Conservation (phyloP, 2,113 vertebrate genomes). For the Anoura caudifer region DNA sequence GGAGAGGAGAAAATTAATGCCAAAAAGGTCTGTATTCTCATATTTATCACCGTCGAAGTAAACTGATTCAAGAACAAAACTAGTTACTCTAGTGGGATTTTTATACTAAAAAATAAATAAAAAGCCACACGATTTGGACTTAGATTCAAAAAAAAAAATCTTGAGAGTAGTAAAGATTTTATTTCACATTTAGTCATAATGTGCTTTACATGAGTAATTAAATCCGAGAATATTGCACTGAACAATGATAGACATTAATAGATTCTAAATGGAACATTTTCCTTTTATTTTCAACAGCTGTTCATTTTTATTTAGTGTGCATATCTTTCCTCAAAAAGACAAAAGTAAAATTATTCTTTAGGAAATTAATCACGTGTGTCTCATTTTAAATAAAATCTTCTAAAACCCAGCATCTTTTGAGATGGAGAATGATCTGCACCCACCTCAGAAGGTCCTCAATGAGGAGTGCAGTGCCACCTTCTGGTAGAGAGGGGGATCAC, state of each 20-base stretch:
- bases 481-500: slow-evolving; percentile 68
- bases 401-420: slow-evolving; percentile 15
- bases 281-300: slow-evolving; percentile 56
- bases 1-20: neutral
- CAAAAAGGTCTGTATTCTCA: slow-evolving; percentile 33
- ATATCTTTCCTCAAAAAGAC: slow-evolving; percentile 53
- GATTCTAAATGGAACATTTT: slow-evolving; percentile 69
- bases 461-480: slow-evolving; percentile 80
- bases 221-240: slow-evolving; percentile 48
- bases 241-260: slow-evolving; percentile 58
- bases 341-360: slow-evolving; percentile 68
- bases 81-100: slow-evolving; percentile 42
- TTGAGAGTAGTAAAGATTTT: slow-evolving; percentile 41
- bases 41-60: neutral
- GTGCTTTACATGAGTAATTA: slow-evolving; percentile 66
- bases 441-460: neutral
- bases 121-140: neutral
- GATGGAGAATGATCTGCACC: neutral
- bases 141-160: slow-evolving; percentile 61
- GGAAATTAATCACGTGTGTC: slow-evolving; percentile 61
- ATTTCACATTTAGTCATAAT: slow-evolving; percentile 38
- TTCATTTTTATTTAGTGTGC: slow-evolving; percentile 49
- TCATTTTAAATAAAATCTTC: slow-evolving; percentile 55
- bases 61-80: slow-evolving; percentile 63
- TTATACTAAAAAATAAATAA: slow-evolving; percentile 51